Evolutionary conservation across 2,113 vertebrate genomes (phyloP), one percentile per base, ranked within the genome.

Genomic region (Pteropus alecto): DNA sequence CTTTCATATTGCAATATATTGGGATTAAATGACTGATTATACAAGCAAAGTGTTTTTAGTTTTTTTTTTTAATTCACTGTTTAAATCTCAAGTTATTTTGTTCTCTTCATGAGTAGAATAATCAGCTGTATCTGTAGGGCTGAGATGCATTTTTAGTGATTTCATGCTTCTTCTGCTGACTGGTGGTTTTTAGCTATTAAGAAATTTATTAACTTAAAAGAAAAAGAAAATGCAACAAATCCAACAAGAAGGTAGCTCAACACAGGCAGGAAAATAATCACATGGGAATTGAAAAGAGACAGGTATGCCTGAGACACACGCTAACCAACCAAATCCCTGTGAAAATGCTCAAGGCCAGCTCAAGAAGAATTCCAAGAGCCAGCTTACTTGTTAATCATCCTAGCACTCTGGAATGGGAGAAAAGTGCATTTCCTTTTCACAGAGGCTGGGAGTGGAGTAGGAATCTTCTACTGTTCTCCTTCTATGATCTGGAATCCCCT

Each of bases 361-460:
- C 56, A 51, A 73, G 63, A 79, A 54, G 33, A 73, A 30, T 18
- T 61, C 18, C 14, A 2, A 5, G 28, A 68, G 51, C 8, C 15
- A 12, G 41, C 18, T 48, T 73, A 7, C 46, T 79, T 35, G 35
- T 73, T 73, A 48, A 90, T 93, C 70, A 60, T 13, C 13, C 30
- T 38, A 21, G 15, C 54, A 21, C 19, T 41, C 35, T 15, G 12
- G 76, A 95, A 89, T 89, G 56, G 88, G 92, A 96, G 93, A 97
- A 97, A 65, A 67, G 38, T 51, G 83, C 51, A 43, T 87, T 97
- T 95, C 81, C 94, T 95, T 70, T 19, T 26, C 85, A 81, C 88
- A 93, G 82, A 93, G 96, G 85, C 93, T 96, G 84, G 41, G 43
- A 41, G 92, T 95, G 88, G 41, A 26, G 15, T 95, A 89, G 96